These are phyloP conservation scores for Linnaemya vulpina DNA, from an alignment of 2,888 invertebrate species.

Conservation along the genomic window DNA sequence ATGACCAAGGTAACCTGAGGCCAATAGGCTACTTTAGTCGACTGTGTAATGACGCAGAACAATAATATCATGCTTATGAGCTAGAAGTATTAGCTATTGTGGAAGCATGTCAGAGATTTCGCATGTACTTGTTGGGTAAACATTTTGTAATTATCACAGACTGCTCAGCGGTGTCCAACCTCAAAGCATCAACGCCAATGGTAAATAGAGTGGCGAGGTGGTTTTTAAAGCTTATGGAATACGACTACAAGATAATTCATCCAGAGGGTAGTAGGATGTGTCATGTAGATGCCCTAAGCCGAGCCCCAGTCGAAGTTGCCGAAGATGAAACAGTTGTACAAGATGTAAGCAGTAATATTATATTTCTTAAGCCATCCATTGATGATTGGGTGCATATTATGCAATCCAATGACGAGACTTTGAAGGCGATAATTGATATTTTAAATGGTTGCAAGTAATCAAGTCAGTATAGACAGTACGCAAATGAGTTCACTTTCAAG, in stretches of 20 bases:
- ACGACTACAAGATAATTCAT: background rate
- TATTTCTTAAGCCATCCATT: slow-evolving; percentile 31
- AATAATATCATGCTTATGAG: no score
- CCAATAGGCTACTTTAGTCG: no score
- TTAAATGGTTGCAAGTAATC: slow-evolving; percentile 8
- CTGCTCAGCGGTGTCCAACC: slow-evolving; percentile 36
- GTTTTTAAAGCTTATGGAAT: slow-evolving; percentile 19
- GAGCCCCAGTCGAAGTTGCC: slow-evolving; percentile 57
- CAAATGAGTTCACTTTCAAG: slow-evolving; percentile 22
- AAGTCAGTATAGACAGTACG: slow-evolving; percentile 5
- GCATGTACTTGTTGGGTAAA: no score
- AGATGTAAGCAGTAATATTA: slow-evolving; percentile 23
- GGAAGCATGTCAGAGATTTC: no score
- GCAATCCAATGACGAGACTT: slow-evolving; percentile 54
- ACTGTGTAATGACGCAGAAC: no score
- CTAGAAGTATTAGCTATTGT: no score
- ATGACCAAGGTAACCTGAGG: no score
- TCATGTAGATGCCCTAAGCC: slow-evolving; percentile 77
- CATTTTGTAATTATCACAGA: slow-evolving; percentile 58
- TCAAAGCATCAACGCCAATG: slow-evolving; percentile 58
- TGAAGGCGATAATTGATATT: slow-evolving; percentile 43
- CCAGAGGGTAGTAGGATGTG: slow-evolving; percentile 70
- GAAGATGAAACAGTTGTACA: background rate
- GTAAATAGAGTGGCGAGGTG: slow-evolving; percentile 59
- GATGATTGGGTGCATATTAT: slow-evolving; percentile 65